Conservation (phyloP, 2,113 vertebrate genomes). For the Porphyrio hochstetteri region DNA sequence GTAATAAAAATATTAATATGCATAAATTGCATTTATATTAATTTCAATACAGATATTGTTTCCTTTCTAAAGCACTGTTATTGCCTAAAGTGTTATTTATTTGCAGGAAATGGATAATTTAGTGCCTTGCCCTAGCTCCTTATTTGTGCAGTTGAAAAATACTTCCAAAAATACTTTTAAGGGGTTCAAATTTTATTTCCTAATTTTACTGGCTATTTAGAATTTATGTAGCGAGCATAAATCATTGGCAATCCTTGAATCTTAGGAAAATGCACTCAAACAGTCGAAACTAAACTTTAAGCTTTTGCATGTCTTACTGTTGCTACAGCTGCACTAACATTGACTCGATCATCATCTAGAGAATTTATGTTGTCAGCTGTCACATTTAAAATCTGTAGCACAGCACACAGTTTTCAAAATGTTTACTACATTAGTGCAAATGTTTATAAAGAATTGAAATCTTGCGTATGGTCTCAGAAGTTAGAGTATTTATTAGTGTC, state of each 20-base stretch:
- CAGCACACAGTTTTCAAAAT: constrained; percentile 46
- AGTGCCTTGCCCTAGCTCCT: not conserved
- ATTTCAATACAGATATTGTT: not conserved
- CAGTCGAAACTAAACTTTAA: constrained; percentile 32
- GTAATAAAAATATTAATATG: constrained; percentile 32
- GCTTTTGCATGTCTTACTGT: constrained; percentile 28
- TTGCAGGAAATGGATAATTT: constrained; percentile 47
- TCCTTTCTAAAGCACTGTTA: not conserved
- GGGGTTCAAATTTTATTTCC: constrained; percentile 52
- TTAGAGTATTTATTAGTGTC: constrained; percentile 44
- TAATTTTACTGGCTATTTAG: constrained; percentile 58
- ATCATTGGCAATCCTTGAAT: constrained; percentile 26
- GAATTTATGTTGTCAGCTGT: constrained; percentile 53
- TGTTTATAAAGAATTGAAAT: constrained; percentile 61
- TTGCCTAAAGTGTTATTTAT: constrained; percentile 12
- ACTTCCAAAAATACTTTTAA: constrained; percentile 41
- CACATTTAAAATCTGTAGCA: constrained; percentile 29
- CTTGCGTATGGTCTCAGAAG: constrained; percentile 32
- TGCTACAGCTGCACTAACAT: constrained; percentile 65
- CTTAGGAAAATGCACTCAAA: constrained; percentile 16
- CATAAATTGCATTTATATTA: not conserved
- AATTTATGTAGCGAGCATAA: constrained; percentile 20
- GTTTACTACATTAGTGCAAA: constrained; percentile 50
- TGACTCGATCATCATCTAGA: constrained; percentile 51
- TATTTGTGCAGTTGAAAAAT: constrained; percentile 36